These are phyloP conservation scores for Heliopora coerulea DNA, from an alignment of 92 coral and sea anemone species.

Conservation along the genomic window DNA sequence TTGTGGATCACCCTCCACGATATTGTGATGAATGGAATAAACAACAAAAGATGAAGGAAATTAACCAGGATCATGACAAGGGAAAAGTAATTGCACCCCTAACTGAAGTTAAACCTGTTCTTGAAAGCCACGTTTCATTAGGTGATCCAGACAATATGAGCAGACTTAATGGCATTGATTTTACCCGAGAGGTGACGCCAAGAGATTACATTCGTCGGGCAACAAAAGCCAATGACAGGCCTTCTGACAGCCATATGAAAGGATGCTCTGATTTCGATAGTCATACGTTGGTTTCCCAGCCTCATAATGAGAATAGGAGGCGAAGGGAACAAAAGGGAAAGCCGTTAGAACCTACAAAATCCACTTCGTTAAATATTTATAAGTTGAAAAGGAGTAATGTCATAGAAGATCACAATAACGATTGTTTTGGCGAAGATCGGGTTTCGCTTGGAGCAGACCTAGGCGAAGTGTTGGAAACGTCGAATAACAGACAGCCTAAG, in stretches of 20 bases:
- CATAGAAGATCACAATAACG: not conserved
- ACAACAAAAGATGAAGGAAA: slow-evolving; percentile 11
- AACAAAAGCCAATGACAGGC: not conserved
- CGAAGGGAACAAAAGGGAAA: not conserved
- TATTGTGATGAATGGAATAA: not conserved
- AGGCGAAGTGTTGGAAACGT: not conserved
- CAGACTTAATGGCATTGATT: not conserved
- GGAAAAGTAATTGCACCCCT: not conserved
- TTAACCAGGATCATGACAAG: not conserved
- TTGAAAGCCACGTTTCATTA: slow-evolving; percentile 1
- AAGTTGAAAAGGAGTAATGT: slow-evolving; percentile 30
- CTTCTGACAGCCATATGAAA: not conserved
- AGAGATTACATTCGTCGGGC: not conserved
- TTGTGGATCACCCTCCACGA: slow-evolving; percentile 29
- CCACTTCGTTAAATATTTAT: slow-evolving; percentile 42
- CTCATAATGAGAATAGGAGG: too few species aligned
- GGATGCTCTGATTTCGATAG: not conserved
- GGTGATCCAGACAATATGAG: not conserved
- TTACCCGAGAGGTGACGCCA: not conserved
- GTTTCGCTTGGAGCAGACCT: not conserved
- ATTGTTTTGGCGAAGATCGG: not conserved
- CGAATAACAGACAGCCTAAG: not conserved
- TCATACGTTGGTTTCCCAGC: not conserved
- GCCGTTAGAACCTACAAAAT: not conserved
- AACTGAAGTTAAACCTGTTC: slow-evolving; percentile 1